Evolutionary conservation across 30 jellyfish, hydroid and myxozoan species (phyloP), one percentile per base, ranked within the genome.

Genomic region (Aurelia coerulea): DNA sequence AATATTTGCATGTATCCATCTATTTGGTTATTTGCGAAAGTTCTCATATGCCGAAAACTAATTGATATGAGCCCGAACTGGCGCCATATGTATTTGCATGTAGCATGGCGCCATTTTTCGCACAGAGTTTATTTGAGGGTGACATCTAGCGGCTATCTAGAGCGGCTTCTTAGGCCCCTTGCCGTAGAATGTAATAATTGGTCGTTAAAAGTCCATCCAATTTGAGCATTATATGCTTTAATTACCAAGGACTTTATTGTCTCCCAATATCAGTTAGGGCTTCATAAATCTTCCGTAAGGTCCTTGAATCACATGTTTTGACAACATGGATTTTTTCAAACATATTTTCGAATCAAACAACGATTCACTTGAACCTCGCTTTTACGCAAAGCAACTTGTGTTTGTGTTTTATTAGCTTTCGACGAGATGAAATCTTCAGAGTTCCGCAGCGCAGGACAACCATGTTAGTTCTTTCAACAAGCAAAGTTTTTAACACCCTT

Each of bases 41-140:
- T 73, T 78, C 77, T 37, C 71, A 65, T 32, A 10, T 37, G 76
- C 83, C 67, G 82, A 71, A 50, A 73, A 72, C 54, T 74, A 62
- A 74, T 83, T 73, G 83, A 69, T 54, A 32, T 35, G 84, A 54
- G 71, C 88, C 60, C 23, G 37, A 13, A 50, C 14, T 84, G 93
- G 93, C 93, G 93, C 93, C 93, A 65, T 81, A 74, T 46, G 32
- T 63, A 73, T 84, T 84, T 84, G 83, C 82, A 83, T 74, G 80
- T 34, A 53, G 73, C 65, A 46, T 68, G 83, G 92, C 83, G 76
- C 76, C 92, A 66, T 33, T 69, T 84, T 71, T 18, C 78, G 34
- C 78, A 72, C 93, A 35, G 65, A 46, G 29, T 74, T 46, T 74
- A 65, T 84, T 84, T 84, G 77, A 86, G 9, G 82, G 93, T 84